Conservation (phyloP, 2,113 vertebrate genomes). For the Nicator chloris region DNA sequence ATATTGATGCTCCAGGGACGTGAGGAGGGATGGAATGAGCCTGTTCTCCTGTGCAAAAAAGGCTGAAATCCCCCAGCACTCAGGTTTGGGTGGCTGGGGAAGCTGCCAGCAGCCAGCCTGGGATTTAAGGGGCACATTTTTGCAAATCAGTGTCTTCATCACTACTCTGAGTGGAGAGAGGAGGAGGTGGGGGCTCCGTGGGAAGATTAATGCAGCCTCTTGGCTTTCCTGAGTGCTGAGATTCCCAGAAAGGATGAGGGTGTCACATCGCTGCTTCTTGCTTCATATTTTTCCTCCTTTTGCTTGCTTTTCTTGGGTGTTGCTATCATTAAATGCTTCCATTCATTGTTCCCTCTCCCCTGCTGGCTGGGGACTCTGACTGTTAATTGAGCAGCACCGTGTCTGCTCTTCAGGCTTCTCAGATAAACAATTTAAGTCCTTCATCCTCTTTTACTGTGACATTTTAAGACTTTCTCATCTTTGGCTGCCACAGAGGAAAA, state of each 20-base stretch:
- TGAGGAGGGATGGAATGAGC: not conserved
- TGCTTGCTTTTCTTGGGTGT: not conserved
- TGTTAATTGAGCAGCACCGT: not conserved
- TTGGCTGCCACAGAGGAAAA: not conserved
- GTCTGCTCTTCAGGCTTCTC: not conserved
- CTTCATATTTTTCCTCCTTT: not conserved
- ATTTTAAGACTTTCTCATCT: not conserved
- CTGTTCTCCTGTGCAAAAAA: not conserved
- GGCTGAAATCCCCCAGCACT: not conserved
- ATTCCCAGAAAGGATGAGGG: not conserved
- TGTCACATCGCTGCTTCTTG: not conserved
- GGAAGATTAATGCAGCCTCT: not conserved
- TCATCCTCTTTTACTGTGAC: not conserved
- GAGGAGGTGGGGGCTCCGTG: not conserved
- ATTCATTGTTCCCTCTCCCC: not conserved
- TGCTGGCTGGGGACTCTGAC: not conserved
- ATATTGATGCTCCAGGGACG: not conserved
- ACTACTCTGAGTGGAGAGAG: not conserved
- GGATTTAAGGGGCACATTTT: not conserved
- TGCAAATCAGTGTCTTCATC: conserved; percentile 1
- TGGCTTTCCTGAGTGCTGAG: not conserved
- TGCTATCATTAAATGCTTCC: not conserved
- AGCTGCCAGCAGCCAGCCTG: not conserved
- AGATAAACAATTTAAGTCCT: not conserved
- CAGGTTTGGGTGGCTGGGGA: not conserved